Evolutionary conservation across 2,113 vertebrate genomes (phyloP).

Genomic region (Athene noctua): DNA sequence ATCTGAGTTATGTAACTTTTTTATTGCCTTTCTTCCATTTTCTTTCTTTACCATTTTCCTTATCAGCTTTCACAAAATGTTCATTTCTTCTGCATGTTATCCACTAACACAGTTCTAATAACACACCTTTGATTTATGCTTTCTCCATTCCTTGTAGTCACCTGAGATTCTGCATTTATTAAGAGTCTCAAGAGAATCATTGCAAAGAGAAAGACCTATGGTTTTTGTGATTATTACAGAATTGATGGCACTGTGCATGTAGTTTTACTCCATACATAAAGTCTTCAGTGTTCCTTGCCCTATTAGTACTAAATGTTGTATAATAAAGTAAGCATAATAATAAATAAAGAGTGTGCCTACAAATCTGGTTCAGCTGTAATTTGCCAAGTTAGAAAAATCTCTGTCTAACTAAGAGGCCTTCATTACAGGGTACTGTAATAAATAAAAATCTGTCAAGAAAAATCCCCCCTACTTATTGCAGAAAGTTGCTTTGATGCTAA

Average conservation of each 20-base stretch:
- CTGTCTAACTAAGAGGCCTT: not conserved
- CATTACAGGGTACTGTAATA: not conserved
- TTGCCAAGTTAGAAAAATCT: not conserved
- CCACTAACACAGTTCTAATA: not conserved
- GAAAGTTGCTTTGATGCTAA: slow-evolving; percentile 16
- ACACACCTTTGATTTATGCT: not conserved
- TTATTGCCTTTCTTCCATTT: not conserved
- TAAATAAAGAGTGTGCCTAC: not conserved
- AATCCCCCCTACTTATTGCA: not conserved
- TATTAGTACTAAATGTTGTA: not conserved
- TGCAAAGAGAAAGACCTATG: not conserved
- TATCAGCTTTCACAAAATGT: not conserved
- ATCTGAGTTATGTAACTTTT: not conserved
- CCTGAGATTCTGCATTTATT: not conserved
- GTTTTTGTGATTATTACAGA: not conserved
- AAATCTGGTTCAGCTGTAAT: not conserved
- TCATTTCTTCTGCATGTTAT: not conserved
- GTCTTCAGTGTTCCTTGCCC: not conserved
- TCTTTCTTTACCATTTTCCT: not conserved
- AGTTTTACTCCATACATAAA: not conserved
- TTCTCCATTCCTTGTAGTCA: not conserved
- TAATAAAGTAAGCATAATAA: not conserved
- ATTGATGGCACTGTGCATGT: not conserved
- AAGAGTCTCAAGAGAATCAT: not conserved
- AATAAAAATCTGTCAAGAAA: not conserved